phyloP scores from a whole-genome alignment of 2,888 invertebrate species.

The Ariolimax columbianus region DNA sequence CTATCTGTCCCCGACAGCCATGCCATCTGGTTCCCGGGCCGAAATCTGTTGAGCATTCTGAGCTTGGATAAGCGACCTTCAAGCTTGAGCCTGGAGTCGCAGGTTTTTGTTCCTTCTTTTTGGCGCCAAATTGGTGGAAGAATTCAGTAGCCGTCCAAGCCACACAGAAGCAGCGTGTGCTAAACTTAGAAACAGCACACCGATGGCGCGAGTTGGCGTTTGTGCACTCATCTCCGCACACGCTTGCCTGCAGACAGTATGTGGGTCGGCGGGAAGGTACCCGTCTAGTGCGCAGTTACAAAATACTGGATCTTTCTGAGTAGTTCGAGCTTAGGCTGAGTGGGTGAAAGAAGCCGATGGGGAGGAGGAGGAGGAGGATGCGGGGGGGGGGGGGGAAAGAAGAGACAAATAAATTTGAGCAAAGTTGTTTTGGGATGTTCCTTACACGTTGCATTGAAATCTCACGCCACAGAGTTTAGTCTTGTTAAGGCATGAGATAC shows the following conservation, averaged over 20 bases:
- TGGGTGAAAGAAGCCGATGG: too few relatives aligned
- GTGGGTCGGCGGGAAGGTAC: too few relatives aligned
- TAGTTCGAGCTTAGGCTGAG: too few relatives aligned
- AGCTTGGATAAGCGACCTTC: background rate
- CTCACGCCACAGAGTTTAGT: too few relatives aligned
- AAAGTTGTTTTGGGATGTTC: too few relatives aligned
- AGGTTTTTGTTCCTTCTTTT: background rate
- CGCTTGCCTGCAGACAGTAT: background rate
- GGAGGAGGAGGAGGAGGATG: too few relatives aligned
- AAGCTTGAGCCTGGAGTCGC: constrained; percentile 9
- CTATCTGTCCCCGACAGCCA: background rate
- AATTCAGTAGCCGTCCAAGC: constrained; percentile 31
- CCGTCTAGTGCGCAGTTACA: too few relatives aligned
- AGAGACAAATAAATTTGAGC: too few relatives aligned
- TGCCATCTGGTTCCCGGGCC: background rate
- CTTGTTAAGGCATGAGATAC: too few relatives aligned
- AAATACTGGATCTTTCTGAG: too few relatives aligned
- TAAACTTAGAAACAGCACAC: constrained; percentile 14
- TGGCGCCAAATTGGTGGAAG: constrained; percentile 36
- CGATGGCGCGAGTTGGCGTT: background rate
- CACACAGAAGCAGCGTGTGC: background rate
- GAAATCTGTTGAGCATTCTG: background rate
- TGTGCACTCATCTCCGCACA: background rate
- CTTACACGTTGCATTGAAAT: too few relatives aligned
- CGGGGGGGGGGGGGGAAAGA: too few relatives aligned